Evolutionary conservation across 2,888 invertebrate genomes (phyloP).

Genomic region (Cataglyphis altisquamis): DNA sequence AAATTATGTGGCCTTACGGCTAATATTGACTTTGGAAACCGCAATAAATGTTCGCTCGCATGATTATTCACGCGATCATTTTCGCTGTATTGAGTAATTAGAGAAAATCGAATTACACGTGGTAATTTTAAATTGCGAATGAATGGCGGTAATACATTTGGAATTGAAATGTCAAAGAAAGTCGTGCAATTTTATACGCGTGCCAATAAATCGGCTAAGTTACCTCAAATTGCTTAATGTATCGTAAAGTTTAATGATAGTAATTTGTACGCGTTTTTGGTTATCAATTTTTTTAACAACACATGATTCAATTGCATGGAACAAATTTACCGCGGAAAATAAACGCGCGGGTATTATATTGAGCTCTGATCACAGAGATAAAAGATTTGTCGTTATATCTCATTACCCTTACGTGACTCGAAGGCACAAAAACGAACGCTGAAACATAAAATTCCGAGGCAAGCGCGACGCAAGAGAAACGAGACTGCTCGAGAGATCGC

Average conservation of each 20-base stretch:
- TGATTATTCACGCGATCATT: constrained; percentile 30
- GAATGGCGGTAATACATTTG: background rate
- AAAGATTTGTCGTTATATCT: constrained; percentile 59
- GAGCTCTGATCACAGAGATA: constrained; percentile 35
- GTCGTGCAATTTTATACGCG: constrained; percentile 10
- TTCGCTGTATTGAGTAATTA: constrained; percentile 34
- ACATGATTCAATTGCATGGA: constrained; percentile 31
- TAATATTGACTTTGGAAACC: constrained; percentile 27
- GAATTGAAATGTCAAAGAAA: constrained; percentile 45
- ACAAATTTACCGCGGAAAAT: constrained; percentile 23
- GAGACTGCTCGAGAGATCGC: constrained; percentile 38
- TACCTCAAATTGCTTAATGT: constrained; percentile 37
- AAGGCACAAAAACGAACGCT: constrained; percentile 56
- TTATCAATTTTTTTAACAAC: constrained; percentile 50
- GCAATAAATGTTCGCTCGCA: constrained; percentile 31
- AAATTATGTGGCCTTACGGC: constrained; percentile 14
- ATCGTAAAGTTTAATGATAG: constrained; percentile 41
- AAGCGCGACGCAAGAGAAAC: constrained; percentile 46
- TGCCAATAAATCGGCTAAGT: constrained; percentile 28
- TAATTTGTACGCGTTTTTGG: constrained; percentile 33
- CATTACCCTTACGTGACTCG: constrained; percentile 50
- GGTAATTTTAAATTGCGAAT: constrained; percentile 19
- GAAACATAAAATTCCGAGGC: constrained; percentile 49
- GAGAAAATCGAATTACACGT: background rate
- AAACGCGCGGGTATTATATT: constrained; percentile 37